Percentiles rank a stretch among this genome's conserved stretches.
Conservation (phyloP, 2,797 vertebrate species). For the Hozukius guyotensis region DNA sequence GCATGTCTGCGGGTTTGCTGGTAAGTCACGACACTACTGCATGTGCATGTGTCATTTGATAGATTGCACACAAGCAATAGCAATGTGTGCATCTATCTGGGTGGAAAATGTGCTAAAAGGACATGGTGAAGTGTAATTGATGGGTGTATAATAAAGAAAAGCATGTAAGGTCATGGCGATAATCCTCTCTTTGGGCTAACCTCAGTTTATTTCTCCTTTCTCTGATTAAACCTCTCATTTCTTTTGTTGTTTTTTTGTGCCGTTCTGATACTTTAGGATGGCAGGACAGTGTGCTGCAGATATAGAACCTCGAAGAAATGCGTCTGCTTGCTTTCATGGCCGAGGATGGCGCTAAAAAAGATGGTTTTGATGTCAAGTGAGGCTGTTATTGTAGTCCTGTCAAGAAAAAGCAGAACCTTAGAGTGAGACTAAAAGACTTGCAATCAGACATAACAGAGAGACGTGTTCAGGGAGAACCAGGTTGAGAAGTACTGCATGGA, state of each 20-base stretch:
- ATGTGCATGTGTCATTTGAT: slow-evolving; percentile 35
- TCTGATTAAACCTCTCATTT: slow-evolving; percentile 8
- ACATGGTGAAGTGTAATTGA: slow-evolving; percentile 22
- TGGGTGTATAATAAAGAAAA: slow-evolving; percentile 31
- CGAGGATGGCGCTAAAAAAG: slow-evolving; percentile 26
- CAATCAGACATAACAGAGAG: slow-evolving; percentile 54
- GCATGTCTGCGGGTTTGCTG: slow-evolving; percentile 51
- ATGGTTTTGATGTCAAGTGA: slow-evolving; percentile 32
- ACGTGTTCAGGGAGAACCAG: slow-evolving; percentile 63
- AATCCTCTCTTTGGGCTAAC: slow-evolving; percentile 53
- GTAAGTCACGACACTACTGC: slow-evolving; percentile 43
- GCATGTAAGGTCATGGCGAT: slow-evolving; percentile 35
- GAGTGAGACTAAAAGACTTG: slow-evolving; percentile 53
- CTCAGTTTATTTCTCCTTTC: slow-evolving; percentile 25
- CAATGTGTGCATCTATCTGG: slow-evolving; percentile 17
- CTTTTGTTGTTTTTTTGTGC: slow-evolving; percentile 34
- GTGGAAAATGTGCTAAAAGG: slow-evolving; percentile 25
- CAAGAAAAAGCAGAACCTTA: slow-evolving; percentile 53
- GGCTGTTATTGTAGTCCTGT: slow-evolving; percentile 45
- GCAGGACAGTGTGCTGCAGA: slow-evolving; percentile 33
- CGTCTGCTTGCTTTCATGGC: slow-evolving; percentile 20
- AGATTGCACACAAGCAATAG: slow-evolving; percentile 27
- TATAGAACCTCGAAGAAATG: slow-evolving; percentile 24
- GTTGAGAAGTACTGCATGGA: slow-evolving; percentile 61
- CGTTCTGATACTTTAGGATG: slow-evolving; percentile 18